Base-by-base conservation (phyloP, 1,140 invertebrate genomes). In the Drosophila mauritiana region DNA sequence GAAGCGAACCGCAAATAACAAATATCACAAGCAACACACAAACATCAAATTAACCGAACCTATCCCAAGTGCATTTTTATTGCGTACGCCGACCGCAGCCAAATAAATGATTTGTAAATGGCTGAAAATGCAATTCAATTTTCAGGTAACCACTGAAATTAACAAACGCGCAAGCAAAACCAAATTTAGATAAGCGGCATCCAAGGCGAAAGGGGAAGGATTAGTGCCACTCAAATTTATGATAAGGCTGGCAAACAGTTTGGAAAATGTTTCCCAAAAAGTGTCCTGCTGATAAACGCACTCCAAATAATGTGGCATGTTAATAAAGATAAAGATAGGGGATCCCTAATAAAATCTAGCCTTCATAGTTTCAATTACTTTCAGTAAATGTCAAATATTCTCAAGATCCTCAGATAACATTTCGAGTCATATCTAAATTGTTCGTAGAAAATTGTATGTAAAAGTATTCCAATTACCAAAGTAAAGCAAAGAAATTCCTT, bases 21-120 rank as follows among this genome's bases (percentile, higher is more conserved):
- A 53, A 42, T 20, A 61, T 10, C 25, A 43, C 36, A 17, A 15
- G 4, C 27, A 65, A 45, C 61, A 31, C 37, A 27, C 37, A 64
- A 52, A 64, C 15, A 61, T 12, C 17, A 27, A 73, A 64, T 45
- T 36, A 74, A 54, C 56, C 68, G 73, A 76, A 76, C 73, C 73
- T 76, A 76, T 76, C 73, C 73, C 73, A 76, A 76, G 73, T 57
- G 52, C 59, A 75, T 46, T 76, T 75, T 67, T 67, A 76, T 76
- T 76, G 72, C 61, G 72, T 57, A 20, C 52, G 52, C 39, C 42
- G 31, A 25, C 31, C 20, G 20, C 43, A 22, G 11, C 25, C 39
- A 43, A 74, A 54, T 49, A 37, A 54, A 74, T 58, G 57, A 72
- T 58, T 74, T 40, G 45, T 65, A 65, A 75, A 75, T 72, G 27